Conservation (phyloP, 2,113 vertebrate genomes). For the Phoenicopterus ruber region DNA sequence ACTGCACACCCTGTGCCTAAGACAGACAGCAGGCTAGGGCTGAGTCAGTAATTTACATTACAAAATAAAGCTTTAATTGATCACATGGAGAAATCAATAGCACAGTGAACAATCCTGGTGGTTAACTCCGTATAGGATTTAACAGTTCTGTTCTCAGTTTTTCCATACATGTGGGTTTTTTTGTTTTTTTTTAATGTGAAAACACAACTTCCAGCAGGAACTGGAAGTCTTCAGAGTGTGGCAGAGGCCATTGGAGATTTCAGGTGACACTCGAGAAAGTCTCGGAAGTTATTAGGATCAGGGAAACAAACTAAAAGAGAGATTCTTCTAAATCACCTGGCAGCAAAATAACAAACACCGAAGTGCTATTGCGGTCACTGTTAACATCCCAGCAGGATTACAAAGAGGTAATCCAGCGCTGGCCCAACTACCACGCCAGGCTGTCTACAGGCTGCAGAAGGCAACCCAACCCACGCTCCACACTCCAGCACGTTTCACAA, state of each 20-base stretch:
- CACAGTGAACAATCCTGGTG: background rate
- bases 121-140: background rate
- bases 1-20: background rate
- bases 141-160: background rate
- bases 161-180: background rate
- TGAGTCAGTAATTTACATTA: background rate
- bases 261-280: background rate
- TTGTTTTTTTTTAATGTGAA: background rate
- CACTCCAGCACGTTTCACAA: background rate
- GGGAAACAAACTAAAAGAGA: background rate
- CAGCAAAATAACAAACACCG: background rate
- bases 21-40: background rate
- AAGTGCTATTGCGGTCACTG: background rate
- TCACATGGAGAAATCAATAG: conserved; percentile 43
- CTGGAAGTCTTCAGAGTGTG: background rate
- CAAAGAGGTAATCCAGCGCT: background rate
- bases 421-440: background rate
- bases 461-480: background rate
- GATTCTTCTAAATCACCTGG: background rate
- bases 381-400: background rate
- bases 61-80: conserved; percentile 1
- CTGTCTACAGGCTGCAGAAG: background rate
- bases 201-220: background rate
- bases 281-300: background rate
- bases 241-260: background rate